phyloP scores from a whole-genome alignment of 2,888 invertebrate species.

The Drosophila lacicola region DNA sequence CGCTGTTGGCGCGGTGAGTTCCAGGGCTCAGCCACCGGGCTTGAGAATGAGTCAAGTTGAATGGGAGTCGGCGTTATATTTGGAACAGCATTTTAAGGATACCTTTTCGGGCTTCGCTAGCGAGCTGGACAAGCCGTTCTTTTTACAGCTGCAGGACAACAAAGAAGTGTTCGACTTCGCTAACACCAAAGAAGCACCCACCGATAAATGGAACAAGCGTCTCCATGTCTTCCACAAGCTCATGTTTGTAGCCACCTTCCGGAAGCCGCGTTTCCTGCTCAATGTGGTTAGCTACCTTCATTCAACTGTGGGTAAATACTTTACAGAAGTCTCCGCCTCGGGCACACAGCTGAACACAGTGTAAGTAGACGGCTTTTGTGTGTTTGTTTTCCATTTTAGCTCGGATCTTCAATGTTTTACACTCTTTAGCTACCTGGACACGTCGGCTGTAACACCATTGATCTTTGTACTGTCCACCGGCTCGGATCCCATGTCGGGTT shows the following conservation, averaged over 20 bases:
- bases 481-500: conserved; percentile 94
- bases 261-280: conserved; percentile 92
- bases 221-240: conserved; percentile 92
- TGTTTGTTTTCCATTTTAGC: background rate
- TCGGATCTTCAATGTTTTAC: background rate
- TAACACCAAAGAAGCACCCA: conserved; percentile 81
- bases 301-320: conserved; percentile 90
- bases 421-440: conserved; percentile 88
- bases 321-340: conserved; percentile 93
- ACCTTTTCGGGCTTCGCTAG: conserved; percentile 86
- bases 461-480: conserved; percentile 95
- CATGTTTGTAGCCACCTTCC: conserved; percentile 91
- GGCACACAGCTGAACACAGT: conserved; percentile 83
- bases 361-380: conserved; percentile 56
- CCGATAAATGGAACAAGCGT: conserved; percentile 87
- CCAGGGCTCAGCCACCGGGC: conserved; percentile 87
- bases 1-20: conserved; percentile 87
- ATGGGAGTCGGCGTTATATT: conserved; percentile 89
- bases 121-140: conserved; percentile 87
- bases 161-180: conserved; percentile 86
- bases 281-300: conserved; percentile 93
- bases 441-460: conserved; percentile 90
- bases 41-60: conserved; percentile 87
- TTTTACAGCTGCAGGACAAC: conserved; percentile 88
- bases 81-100: conserved; percentile 87